phyloP scores from a whole-genome alignment of 2,888 invertebrate species.

The Falcaria lacertinaria region DNA sequence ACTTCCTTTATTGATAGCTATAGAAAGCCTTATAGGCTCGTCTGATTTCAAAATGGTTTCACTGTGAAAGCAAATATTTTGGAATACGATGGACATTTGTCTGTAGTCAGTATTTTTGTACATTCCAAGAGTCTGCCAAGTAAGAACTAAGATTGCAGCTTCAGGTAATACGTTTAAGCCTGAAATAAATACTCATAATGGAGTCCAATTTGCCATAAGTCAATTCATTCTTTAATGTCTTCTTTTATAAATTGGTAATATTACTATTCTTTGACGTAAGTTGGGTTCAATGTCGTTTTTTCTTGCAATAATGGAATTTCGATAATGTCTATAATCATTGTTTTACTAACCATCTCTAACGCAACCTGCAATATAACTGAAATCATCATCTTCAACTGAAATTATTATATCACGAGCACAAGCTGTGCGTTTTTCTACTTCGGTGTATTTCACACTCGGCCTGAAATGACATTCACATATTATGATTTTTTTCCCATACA shows the following conservation, averaged over 20 bases:
- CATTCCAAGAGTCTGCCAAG: slow-evolving; percentile 77
- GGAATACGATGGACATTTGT: slow-evolving; percentile 30
- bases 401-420: slow-evolving; percentile 31
- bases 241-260: too few species aligned
- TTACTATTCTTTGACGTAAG: too few species aligned
- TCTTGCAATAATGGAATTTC: too few species aligned
- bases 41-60: slow-evolving; percentile 26
- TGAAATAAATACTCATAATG: slow-evolving; percentile 18
- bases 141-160: slow-evolving; percentile 70
- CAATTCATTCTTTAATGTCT: too few species aligned
- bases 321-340: too few species aligned
- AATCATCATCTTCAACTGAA: slow-evolving; percentile 48
- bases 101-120: slow-evolving; percentile 48
- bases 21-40: slow-evolving; percentile 18
- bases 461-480: slow-evolving; percentile 19
- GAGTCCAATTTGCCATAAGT: too few species aligned
- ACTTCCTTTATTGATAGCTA: slow-evolving; percentile 31
- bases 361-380: slow-evolving; percentile 34
- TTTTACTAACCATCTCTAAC: slow-evolving; percentile 33
- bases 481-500: too few species aligned
- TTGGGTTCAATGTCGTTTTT: too few species aligned
- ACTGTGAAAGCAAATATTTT: slow-evolving; percentile 29
- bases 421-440: slow-evolving; percentile 22
- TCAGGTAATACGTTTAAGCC: slow-evolving; percentile 85
- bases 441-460: slow-evolving; percentile 29